Conservation (phyloP, 2,113 vertebrate genomes). For the Pleuronectes platessa region DNA sequence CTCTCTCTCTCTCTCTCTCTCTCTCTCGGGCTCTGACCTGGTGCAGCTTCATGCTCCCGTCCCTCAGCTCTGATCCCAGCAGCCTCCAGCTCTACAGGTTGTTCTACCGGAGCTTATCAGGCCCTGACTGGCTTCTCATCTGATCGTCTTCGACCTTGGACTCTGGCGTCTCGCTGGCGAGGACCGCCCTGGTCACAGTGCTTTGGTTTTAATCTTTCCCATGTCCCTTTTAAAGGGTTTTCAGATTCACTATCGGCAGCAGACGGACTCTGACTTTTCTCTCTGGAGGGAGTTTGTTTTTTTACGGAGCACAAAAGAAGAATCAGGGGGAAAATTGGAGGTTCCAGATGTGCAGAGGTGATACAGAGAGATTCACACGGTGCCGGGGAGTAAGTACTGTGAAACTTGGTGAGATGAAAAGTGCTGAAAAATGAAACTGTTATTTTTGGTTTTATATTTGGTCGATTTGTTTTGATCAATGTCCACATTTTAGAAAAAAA, state of each 20-base stretch:
- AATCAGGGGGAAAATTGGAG: constrained; percentile 15
- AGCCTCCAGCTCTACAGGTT: constrained; percentile 31
- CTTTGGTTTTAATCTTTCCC: constrained; percentile 46
- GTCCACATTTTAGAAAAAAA: no score
- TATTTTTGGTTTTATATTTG: not conserved
- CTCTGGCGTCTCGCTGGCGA: constrained; percentile 8
- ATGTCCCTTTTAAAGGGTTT: constrained; percentile 37
- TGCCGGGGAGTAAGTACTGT: constrained; percentile 19
- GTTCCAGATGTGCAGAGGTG: constrained; percentile 46
- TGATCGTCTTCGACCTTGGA: constrained; percentile 48
- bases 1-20: no score
- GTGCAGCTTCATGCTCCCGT: not conserved
- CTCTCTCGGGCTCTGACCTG: not conserved
- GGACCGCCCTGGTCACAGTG: constrained; percentile 26
- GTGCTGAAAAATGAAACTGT: not conserved
- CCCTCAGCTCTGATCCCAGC: constrained; percentile 1
- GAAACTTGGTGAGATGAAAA: not conserved
- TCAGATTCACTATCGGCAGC: constrained; percentile 45
- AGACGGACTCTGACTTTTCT: constrained; percentile 25
- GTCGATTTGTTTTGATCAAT: no score
- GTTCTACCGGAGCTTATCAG: constrained; percentile 35
- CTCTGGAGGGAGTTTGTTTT: constrained; percentile 22
- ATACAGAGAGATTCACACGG: constrained; percentile 15
- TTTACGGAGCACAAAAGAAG: constrained; percentile 21
- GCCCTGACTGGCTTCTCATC: constrained; percentile 29